Evolutionary conservation across 1,140 invertebrate species (phyloP).

Genomic region (Brachystomella parvula): DNA sequence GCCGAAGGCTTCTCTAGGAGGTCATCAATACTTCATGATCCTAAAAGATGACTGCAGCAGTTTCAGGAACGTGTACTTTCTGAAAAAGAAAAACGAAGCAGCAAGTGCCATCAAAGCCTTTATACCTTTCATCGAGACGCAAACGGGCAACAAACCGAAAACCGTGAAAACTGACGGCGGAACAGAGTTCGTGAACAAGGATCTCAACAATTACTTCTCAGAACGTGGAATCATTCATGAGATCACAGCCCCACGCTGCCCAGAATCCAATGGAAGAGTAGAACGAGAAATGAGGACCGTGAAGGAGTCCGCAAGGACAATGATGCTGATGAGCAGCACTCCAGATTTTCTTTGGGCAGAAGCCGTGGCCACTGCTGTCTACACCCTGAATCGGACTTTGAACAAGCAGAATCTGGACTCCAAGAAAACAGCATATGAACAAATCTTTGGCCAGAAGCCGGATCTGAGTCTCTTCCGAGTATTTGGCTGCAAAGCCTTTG

Average conservation of each 20-base stretch:
- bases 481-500: slow-evolving; percentile 39
- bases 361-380: slow-evolving; percentile 1
- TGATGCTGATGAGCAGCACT: slow-evolving; percentile 11
- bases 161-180: slow-evolving; percentile 45
- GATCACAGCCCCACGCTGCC: slow-evolving; percentile 42
- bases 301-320: background rate
- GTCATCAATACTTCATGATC: slow-evolving; percentile 41
- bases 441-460: slow-evolving; percentile 31
- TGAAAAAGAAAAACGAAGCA: slow-evolving; percentile 43
- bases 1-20: slow-evolving; percentile 40
- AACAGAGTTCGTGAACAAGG: slow-evolving; percentile 39
- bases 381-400: slow-evolving; percentile 16
- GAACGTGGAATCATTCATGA: slow-evolving; percentile 27
- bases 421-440: slow-evolving; percentile 33
- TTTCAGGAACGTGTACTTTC: slow-evolving; percentile 42
- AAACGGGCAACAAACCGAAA: slow-evolving; percentile 41
- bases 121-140: slow-evolving; percentile 39
- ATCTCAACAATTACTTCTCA: slow-evolving; percentile 36
- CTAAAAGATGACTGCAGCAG: slow-evolving; percentile 45
- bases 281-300: slow-evolving; percentile 43
- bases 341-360: slow-evolving; percentile 11
- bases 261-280: slow-evolving; percentile 47
- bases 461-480: slow-evolving; percentile 37
- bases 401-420: slow-evolving; percentile 26
- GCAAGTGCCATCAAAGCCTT: slow-evolving; percentile 41